Evolutionary conservation across 2,113 vertebrate genomes (phyloP), one percentile per base, ranked within the genome.

Genomic region (Furnarius figulus): DNA sequence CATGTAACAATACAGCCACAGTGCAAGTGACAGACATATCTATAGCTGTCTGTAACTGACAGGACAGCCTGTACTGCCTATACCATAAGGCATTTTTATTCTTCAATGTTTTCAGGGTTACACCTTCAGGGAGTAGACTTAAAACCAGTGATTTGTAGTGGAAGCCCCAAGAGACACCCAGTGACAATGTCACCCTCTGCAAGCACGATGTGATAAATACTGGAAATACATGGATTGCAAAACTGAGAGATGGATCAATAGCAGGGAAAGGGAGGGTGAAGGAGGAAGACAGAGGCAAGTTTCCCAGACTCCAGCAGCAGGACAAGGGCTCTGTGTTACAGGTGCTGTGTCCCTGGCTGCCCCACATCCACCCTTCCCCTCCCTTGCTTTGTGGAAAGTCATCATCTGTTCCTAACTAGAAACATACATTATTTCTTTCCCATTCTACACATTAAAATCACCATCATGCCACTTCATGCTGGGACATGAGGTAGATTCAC

Each of bases 361-460:
- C 46, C 16, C 10, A 2, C 0, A 0, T 6, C 67, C 31, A 44
- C 40, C 53, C 39, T 56, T 83, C 39, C 59, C 59, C 39, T 73
- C 56, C 23, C 23, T n/a, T 5, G 0, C 37, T 37, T 7, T 67
- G 14, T 33, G 6, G 37, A 27, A 71, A 61, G 10, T 73, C 73
- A 35, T 27, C 39, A 33, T 27, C 80, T 46, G 8, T 46, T 71
- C 63, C 40, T 14, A 17, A 56, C 0, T 0, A 15, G 40, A 52
- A 2, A 61, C 0, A 1, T 8, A 39, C 2, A 0, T 13, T 16
- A 10, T 4, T 22, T 8, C 42, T 22, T 67, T 37, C 52, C 77
- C 18, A 11, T 74, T 52, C 71, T 52, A n/a, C 10, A 35, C 31
- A 19, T 30, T 33, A 76, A 47, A 1, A 1, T 39, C 16, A 9